These are phyloP conservation scores for Drosophila bifasciata DNA, from an alignment of 1,140 invertebrate genomes.

Conservation along the genomic window DNA sequence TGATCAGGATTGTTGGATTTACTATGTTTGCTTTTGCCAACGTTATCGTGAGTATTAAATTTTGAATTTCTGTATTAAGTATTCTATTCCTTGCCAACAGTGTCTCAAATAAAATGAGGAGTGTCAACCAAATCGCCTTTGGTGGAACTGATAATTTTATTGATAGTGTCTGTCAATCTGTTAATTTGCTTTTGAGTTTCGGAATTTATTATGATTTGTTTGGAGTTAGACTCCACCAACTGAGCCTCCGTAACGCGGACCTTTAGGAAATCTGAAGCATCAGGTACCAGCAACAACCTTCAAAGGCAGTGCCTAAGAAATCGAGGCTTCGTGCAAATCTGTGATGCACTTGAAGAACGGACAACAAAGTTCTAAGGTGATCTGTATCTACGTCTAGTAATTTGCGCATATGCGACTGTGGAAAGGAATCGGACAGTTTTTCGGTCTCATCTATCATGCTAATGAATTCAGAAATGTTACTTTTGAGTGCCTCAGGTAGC, in stretches of 20 bases:
- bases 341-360: constrained; percentile 4
- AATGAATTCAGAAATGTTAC: constrained; percentile 20
- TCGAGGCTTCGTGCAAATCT: constrained; percentile 6
- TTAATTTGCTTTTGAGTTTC: constrained; percentile 5
- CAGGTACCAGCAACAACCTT: constrained; percentile 14
- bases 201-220: constrained; percentile 7
- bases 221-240: constrained; percentile 11
- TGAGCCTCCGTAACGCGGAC: constrained; percentile 1
- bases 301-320: constrained; percentile 6
- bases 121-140: constrained; percentile 20
- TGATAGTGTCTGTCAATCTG: not conserved
- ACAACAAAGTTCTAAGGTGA: constrained; percentile 6
- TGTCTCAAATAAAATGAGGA: constrained; percentile 16
- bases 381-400: constrained; percentile 8
- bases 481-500: constrained; percentile 20
- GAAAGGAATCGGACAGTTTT: constrained; percentile 16
- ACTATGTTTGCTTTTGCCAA: constrained; percentile 26
- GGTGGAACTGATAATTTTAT: constrained; percentile 13
- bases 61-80: constrained; percentile 8
- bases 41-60: constrained; percentile 29
- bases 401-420: constrained; percentile 35
- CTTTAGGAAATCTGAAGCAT: constrained; percentile 6
- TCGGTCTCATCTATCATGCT: constrained; percentile 25
- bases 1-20: constrained; percentile 23
- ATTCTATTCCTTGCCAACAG: constrained; percentile 22